Percentiles rank a stretch among this genome's conserved stretches.
These are phyloP conservation scores for Nasonia vitripennis DNA, from an alignment of 1,140 invertebrate species.

Conservation along the genomic window DNA sequence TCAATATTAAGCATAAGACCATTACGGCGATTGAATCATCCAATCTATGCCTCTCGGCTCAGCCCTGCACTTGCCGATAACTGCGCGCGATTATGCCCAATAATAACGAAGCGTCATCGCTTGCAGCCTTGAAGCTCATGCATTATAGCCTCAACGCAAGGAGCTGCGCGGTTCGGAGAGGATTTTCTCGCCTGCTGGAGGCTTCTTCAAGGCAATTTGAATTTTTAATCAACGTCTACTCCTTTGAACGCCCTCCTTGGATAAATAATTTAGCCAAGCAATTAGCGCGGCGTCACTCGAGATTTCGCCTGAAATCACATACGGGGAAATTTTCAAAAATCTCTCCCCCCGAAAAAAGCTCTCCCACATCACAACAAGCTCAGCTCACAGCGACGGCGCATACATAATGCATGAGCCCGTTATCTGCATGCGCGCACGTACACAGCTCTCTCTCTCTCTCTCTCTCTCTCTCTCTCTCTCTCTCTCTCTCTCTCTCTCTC, in stretches of 20 bases:
- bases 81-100: not conserved
- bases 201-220: no score
- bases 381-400: not conserved
- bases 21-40: constrained; percentile 25
- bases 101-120: constrained; percentile 7
- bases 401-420: constrained; percentile 15
- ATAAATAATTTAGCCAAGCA: no score
- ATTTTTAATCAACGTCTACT: no score
- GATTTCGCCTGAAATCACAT: no score
- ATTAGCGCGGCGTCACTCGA: no score
- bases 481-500: no score
- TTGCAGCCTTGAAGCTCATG: not conserved
- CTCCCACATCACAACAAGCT: not conserved
- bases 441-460: not conserved
- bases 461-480: no score
- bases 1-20: constrained; percentile 33
- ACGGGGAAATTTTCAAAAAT: not conserved
- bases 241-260: no score
- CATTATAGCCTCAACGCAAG: no score
- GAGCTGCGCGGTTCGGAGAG: no score
- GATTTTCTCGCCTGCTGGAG: no score
- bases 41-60: not conserved
- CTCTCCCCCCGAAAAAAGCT: not conserved
- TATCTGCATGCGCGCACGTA: constrained; percentile 34
- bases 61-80: not conserved